Evolutionary conservation across 2,113 vertebrate genomes (phyloP).

Genomic region (Hemicordylus capensis): DNA sequence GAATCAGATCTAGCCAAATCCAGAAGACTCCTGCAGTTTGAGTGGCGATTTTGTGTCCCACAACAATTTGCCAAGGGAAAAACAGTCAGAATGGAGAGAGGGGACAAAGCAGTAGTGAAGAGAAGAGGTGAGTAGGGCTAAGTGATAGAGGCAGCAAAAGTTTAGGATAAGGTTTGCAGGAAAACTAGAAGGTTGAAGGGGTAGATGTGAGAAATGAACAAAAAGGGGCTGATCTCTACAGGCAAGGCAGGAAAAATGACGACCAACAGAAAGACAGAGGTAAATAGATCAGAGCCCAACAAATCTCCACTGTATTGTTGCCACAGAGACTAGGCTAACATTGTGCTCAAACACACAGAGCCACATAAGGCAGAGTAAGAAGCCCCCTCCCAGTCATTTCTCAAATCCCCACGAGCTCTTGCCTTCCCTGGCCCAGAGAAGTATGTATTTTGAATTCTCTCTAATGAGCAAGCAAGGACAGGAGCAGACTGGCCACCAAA

Average conservation of each 20-base stretch:
- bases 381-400: background rate
- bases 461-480: background rate
- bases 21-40: background rate
- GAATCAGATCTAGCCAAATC: background rate
- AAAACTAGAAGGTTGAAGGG: background rate
- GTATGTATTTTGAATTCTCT: background rate
- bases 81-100: background rate
- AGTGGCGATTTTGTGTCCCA: background rate
- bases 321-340: background rate
- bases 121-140: background rate
- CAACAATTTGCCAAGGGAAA: background rate
- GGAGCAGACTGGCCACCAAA: background rate
- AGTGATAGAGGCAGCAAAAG: background rate
- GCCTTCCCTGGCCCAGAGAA: background rate
- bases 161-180: background rate
- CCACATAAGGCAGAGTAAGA: background rate
- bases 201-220: background rate
- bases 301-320: background rate
- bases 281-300: background rate
- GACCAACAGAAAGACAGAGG: background rate
- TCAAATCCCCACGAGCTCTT: background rate
- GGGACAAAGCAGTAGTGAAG: background rate
- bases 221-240: background rate
- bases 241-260: background rate
- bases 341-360: background rate